Base-by-base conservation (phyloP, 2,113 vertebrate species). In the Cinclus mexicanus region DNA sequence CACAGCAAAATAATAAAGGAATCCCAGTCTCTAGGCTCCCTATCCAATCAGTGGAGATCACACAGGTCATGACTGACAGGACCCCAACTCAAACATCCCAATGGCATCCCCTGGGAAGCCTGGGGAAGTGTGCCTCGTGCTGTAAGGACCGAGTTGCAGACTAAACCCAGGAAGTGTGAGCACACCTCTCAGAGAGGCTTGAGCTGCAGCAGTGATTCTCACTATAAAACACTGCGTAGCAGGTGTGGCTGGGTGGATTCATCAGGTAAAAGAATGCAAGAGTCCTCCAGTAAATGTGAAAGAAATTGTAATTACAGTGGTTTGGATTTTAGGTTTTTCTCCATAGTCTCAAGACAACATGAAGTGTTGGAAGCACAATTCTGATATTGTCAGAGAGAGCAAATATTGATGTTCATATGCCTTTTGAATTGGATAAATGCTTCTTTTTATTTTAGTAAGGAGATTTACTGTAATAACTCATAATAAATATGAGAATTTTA, bases 401-500 rank as follows among this genome's bases (percentile, higher is more conserved):
- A 88, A 83, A 91, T 53, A 59, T 28, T 61, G 47, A 76, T 39
- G 46, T 72, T 72, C 22, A 9, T 59, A 28, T 23, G 14, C 4
- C 39, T 80, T 67, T 76, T 77, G 79, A 94, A 80, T 90, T 50
- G 47, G 37, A 91, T 67, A 88, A 93, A 93, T 47, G 28, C 0
- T 82, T 89, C 28, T 42, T 91, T 97, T 96, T 94, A 86, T 70
- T 95, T 94, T 67, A 67, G 42, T 28, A 52, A 44, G 39, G 39
- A 85, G 63, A 94, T 91, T 95, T 90, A 80, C 83, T 55, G 8
- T 39, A 63, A 55, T 20, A 74, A 47, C 10, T 65, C 23, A 55
- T 83, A 95, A 90, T 74, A 70, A 93, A 87, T 85, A 83, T 41
- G 35, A 65, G 47, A 88, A 90, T 57, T 91, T 95, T 86, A 83